phyloP scores from a whole-genome alignment of 2,797 vertebrate species.

The Gorsachius magnificus region DNA sequence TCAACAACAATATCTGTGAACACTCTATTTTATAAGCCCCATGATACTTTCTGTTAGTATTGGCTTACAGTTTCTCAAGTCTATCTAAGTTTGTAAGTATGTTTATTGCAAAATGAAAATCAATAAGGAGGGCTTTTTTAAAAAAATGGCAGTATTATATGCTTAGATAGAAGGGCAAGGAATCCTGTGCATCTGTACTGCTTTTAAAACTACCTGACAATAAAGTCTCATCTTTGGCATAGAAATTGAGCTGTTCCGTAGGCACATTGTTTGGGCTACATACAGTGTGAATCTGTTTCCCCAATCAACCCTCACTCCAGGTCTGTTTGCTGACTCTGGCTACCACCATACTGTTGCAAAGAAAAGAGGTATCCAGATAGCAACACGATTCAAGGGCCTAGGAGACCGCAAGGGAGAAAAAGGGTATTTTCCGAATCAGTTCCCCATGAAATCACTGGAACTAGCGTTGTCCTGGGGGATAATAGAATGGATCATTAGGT shows the following conservation, averaged over 20 bases:
- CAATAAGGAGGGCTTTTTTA: constrained; percentile 1
- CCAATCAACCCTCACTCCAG: constrained; percentile 4
- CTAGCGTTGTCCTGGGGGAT: constrained; percentile 46
- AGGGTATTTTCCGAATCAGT: constrained; percentile 60
- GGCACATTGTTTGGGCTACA: background rate
- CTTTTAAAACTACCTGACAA: constrained; percentile 34
- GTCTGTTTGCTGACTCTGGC: background rate
- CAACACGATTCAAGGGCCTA: constrained; percentile 33
- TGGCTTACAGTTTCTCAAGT: constrained; percentile 38
- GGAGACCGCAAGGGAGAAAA: constrained; percentile 28
- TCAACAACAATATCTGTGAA: background rate
- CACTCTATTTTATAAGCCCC: background rate
- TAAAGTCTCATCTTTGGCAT: background rate
- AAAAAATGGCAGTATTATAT: constrained; percentile 18
- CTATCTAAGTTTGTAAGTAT: constrained; percentile 43
- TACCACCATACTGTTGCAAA: constrained; percentile 5
- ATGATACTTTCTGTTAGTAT: background rate
- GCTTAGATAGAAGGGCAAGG: background rate
- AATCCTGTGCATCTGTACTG: background rate
- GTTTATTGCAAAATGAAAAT: constrained; percentile 51
- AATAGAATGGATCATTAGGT: constrained; percentile 59
- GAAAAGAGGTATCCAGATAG: constrained; percentile 35
- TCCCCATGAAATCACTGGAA: constrained; percentile 60
- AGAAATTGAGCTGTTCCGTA: background rate
- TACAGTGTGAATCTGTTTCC: background rate